Evolutionary conservation across 1,140 invertebrate genomes (phyloP).

Genomic region (Drosophila pachea): DNA sequence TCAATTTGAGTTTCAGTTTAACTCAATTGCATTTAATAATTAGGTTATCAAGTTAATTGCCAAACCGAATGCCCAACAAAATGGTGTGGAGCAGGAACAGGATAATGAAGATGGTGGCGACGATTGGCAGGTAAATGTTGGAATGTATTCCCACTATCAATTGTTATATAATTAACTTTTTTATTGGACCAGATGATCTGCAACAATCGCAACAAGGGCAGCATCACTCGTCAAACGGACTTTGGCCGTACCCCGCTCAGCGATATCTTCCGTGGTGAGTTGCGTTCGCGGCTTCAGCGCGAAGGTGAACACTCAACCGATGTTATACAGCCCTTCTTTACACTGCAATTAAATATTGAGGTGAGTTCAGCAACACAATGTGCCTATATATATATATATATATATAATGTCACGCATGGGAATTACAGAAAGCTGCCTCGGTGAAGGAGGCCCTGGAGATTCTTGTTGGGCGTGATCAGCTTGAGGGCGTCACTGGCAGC

Average conservation of each 20-base stretch:
- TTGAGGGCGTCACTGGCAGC: conserved; percentile 90
- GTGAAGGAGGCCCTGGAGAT: conserved; percentile 92
- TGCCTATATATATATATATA: not conserved
- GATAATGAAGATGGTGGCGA: conserved; percentile 82
- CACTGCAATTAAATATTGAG: conserved; percentile 95
- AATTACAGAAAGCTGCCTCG: conserved; percentile 86
- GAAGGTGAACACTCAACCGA: conserved; percentile 87
- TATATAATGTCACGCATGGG: conserved; percentile 49
- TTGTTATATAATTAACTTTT: not conserved
- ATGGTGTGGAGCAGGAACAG: conserved; percentile 80
- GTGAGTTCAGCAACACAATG: conserved; percentile 79
- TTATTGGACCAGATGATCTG: conserved; percentile 65
- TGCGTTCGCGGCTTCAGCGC: conserved; percentile 90
- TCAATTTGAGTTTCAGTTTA: no score
- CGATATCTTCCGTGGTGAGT: conserved; percentile 94
- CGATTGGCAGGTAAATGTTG: conserved; percentile 85
- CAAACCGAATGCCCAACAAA: conserved; percentile 75
- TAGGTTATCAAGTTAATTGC: conserved; percentile 77
- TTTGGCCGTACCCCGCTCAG: conserved; percentile 92
- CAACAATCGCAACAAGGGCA: conserved; percentile 91
- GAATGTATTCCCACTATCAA: not conserved
- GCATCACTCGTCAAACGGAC: conserved; percentile 89
- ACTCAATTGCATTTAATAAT: not conserved
- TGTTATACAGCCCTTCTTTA: conserved; percentile 95
- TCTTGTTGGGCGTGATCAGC: conserved; percentile 88